Conservation (phyloP, 2,888 invertebrate species). For the Nemoura dubitans region DNA sequence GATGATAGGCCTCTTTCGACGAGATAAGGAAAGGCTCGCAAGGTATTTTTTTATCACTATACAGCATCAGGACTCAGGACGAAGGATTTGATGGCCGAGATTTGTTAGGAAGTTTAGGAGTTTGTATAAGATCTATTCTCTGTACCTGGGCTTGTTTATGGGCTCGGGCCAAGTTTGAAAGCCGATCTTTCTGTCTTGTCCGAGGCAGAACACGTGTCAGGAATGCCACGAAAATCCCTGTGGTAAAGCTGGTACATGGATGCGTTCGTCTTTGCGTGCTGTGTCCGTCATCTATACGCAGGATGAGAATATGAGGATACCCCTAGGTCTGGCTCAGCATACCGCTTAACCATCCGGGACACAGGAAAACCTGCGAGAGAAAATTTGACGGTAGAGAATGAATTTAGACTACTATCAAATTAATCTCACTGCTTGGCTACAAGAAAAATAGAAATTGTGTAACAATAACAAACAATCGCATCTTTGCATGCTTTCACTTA, state of each 20-base stretch:
- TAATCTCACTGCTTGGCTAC: constrained; percentile 8
- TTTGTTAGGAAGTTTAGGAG: constrained; percentile 29
- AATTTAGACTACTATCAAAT: constrained; percentile 33
- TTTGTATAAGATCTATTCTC: constrained; percentile 32
- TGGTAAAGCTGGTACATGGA: not conserved
- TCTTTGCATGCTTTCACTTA: not conserved
- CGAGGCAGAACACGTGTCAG: constrained; percentile 28
- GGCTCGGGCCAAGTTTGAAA: constrained; percentile 29
- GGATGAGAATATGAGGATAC: not conserved
- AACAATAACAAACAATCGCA: not conserved
- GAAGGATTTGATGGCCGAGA: constrained; percentile 34
- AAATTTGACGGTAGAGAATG: constrained; percentile 31
- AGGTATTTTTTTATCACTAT: constrained; percentile 38
- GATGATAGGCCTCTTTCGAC: constrained; percentile 9
- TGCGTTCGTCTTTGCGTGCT: not conserved
- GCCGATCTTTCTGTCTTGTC: constrained; percentile 29
- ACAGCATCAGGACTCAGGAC: not conserved
- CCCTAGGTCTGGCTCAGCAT: not conserved
- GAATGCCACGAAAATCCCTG: constrained; percentile 24
- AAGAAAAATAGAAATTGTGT: not conserved
- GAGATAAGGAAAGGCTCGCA: not conserved
- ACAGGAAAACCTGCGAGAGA: not conserved
- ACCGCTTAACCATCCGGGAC: not conserved
- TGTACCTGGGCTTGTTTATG: constrained; percentile 33
- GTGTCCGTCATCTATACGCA: not conserved